Percentiles rank a stretch among this genome's conserved stretches.
Conservation (phyloP, 2,113 vertebrate genomes). For the Dicerorhinus sumatrensis region DNA sequence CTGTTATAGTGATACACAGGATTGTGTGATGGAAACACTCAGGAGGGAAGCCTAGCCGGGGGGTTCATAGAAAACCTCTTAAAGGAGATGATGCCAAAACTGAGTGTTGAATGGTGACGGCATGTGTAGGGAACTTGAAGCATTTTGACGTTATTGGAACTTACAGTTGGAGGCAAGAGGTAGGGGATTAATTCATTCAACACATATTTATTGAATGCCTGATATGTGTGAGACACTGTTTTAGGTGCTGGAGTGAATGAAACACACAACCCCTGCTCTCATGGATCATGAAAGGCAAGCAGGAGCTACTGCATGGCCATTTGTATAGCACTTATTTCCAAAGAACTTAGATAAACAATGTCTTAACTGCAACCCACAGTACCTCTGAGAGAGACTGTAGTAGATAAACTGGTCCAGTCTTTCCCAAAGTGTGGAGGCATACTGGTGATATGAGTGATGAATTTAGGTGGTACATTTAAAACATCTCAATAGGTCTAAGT, state of each 20-base stretch:
- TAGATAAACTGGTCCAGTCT: background rate
- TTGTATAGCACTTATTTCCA: conserved; percentile 11
- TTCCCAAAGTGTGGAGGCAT: background rate
- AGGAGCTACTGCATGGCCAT: background rate
- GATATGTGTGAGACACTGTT: background rate
- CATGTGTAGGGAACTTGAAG: background rate
- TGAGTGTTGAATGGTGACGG: background rate
- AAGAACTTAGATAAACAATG: background rate
- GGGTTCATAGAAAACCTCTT: background rate
- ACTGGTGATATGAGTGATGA: conserved; percentile 15
- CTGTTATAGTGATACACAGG: background rate
- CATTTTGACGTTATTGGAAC: background rate
- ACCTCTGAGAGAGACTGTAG: background rate
- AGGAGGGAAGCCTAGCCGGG: background rate
- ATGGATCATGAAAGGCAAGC: background rate
- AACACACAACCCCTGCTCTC: background rate
- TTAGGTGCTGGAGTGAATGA: background rate
- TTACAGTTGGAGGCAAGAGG: background rate
- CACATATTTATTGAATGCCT: background rate
- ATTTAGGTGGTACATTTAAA: conserved; percentile 1
- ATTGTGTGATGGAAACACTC: background rate
- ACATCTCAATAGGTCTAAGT: conserved; percentile 15
- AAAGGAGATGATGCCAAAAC: background rate
- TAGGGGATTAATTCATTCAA: conserved; percentile 25
- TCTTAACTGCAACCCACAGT: background rate